Conservation (phyloP, 2,888 invertebrate genomes). For the Saturnia pavonia region DNA sequence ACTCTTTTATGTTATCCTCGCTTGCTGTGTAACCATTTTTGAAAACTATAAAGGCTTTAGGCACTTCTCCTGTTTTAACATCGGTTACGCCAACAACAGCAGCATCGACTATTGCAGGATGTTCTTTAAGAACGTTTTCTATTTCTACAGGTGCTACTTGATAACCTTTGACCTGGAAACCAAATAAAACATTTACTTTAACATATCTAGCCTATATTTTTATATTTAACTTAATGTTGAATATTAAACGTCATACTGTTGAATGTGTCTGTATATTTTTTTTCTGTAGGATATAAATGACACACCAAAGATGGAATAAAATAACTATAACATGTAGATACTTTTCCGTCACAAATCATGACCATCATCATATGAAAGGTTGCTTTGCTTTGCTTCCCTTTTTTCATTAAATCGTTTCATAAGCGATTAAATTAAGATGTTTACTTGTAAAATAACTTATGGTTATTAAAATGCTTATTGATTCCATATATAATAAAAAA, state of each 20-base stretch:
- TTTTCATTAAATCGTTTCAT: no score
- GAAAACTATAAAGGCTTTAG: constrained; percentile 59
- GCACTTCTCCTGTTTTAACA: constrained; percentile 64
- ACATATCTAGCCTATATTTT: background rate
- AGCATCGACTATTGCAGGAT: constrained; percentile 87
- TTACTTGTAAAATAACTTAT: no score
- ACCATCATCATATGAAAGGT: no score
- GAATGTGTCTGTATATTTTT: background rate
- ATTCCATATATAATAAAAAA: background rate
- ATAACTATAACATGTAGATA: no score
- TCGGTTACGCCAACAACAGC: constrained; percentile 89
- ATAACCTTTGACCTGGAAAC: constrained; percentile 80
- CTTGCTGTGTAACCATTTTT: background rate
- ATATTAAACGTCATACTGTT: no score
- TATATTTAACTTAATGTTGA: background rate
- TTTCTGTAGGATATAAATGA: no score
- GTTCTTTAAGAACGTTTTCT: constrained; percentile 84
- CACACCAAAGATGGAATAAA: no score
- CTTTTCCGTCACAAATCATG: no score
- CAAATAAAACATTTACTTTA: background rate
- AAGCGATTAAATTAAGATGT: no score
- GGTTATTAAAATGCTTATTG: no score
- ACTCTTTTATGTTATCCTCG: background rate
- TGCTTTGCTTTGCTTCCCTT: no score
- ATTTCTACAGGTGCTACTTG: constrained; percentile 92